Evolutionary conservation across 2,888 invertebrate species (phyloP).

Genomic region (Plebejus melissa): DNA sequence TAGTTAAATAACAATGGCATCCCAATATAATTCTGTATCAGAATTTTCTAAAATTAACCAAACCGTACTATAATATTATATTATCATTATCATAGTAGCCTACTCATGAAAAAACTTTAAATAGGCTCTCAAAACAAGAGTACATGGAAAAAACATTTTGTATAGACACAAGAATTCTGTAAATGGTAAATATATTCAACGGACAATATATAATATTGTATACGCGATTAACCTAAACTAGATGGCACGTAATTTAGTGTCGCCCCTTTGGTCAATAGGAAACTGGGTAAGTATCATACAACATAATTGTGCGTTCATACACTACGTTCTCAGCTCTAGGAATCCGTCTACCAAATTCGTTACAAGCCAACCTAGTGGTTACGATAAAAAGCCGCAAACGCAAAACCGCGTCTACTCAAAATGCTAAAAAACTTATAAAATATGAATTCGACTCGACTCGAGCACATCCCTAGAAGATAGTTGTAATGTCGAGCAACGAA

Average conservation of each 20-base stretch:
- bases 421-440: background rate
- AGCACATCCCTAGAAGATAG: conserved; percentile 15
- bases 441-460: conserved; percentile 8
- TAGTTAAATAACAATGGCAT: conserved; percentile 54
- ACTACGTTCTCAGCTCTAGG: conserved; percentile 33
- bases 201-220: conserved; percentile 80
- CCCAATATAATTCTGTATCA: conserved; percentile 47
- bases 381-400: conserved; percentile 23
- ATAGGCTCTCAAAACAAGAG: conserved; percentile 80
- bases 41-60: conserved; percentile 45
- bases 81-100: conserved; percentile 48
- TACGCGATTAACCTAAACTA: conserved; percentile 80
- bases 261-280: conserved; percentile 71
- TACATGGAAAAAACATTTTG: conserved; percentile 77
- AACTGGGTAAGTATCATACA: conserved; percentile 38
- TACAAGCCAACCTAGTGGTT: conserved; percentile 9
- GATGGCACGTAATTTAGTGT: conserved; percentile 79
- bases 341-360: conserved; percentile 10
- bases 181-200: conserved; percentile 80
- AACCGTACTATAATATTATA: conserved; percentile 40
- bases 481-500: conserved; percentile 38
- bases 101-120: conserved; percentile 61
- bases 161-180: conserved; percentile 80
- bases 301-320: conserved; percentile 74
- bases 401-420: conserved; percentile 25